Percentiles rank a stretch among this genome's conserved stretches.
These are phyloP conservation scores for Mustela erminea DNA, from an alignment of 2,797 vertebrate genomes.

Conservation along the genomic window DNA sequence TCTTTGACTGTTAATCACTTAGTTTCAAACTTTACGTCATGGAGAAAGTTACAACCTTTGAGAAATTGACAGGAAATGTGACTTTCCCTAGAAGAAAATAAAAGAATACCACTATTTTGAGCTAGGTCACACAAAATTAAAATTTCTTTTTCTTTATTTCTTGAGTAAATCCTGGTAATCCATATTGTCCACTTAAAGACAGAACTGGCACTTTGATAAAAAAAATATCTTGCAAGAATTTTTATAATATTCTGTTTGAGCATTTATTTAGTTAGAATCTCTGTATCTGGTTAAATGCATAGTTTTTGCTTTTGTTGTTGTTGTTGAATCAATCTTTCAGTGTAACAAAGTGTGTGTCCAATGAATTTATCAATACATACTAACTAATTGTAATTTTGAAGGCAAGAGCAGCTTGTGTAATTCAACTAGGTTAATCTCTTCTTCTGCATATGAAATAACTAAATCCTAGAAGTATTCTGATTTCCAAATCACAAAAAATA, in stretches of 20 bases:
- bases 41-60: neutral
- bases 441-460: too few relatives aligned
- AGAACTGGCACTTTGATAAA: neutral
- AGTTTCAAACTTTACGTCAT: neutral
- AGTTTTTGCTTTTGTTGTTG: neutral
- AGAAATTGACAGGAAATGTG: neutral
- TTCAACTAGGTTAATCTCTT: too few relatives aligned
- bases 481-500: neutral
- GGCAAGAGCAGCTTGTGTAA: neutral
- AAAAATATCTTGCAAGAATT: neutral
- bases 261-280: neutral
- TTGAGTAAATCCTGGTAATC: neutral
- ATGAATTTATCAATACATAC: neutral
- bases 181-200: neutral
- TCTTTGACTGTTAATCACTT: neutral
- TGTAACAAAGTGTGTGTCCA: neutral
- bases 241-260: neutral
- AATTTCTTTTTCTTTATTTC: neutral
- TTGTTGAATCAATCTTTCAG: too few relatives aligned
- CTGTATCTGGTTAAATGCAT: neutral
- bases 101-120: neutral
- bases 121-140: neutral
- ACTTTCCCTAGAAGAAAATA: neutral
- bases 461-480: neutral
- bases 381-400: neutral